Conservation (phyloP, 2,888 invertebrate species). For the Thumatha senex region DNA sequence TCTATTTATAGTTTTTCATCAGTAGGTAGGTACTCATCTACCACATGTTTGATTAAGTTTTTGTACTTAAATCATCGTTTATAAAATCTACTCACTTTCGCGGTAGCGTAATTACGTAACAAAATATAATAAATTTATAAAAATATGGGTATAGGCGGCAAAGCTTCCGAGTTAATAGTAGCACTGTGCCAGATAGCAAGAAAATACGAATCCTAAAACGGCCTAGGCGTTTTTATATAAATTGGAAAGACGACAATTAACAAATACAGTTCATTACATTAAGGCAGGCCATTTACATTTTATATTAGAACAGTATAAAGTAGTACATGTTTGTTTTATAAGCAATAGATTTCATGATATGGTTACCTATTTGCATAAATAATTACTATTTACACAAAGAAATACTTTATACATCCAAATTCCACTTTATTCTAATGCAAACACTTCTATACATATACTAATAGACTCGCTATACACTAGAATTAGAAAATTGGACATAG, state of each 20-base stretch:
- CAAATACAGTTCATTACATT: constrained; percentile 19
- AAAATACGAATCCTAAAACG: constrained; percentile 30
- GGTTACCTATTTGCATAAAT: constrained; percentile 35
- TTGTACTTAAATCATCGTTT: constrained; percentile 12
- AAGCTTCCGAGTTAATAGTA: constrained; percentile 10
- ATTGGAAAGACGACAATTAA: constrained; percentile 24
- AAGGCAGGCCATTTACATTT: constrained; percentile 32
- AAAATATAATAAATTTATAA: constrained; percentile 2
- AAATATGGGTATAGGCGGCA: constrained; percentile 4
- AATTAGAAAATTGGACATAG: too few relatives aligned
- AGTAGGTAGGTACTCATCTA: neutral
- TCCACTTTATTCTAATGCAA: constrained; percentile 9
- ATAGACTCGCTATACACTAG: too few relatives aligned
- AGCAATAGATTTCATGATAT: constrained; percentile 41
- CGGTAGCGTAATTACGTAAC: neutral
- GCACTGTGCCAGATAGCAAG: constrained; percentile 34
- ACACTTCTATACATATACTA: too few relatives aligned
- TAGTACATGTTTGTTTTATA: constrained; percentile 30
- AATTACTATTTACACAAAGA: constrained; percentile 36
- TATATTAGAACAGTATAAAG: constrained; percentile 26
- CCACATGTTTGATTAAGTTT: constrained; percentile 5
- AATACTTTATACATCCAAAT: constrained; percentile 17
- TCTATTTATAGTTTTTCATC: constrained; percentile 15
- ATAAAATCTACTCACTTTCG: neutral
- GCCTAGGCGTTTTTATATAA: constrained; percentile 21